Base-by-base conservation (phyloP, 2,113 vertebrate genomes). In the Anoura caudifer region DNA sequence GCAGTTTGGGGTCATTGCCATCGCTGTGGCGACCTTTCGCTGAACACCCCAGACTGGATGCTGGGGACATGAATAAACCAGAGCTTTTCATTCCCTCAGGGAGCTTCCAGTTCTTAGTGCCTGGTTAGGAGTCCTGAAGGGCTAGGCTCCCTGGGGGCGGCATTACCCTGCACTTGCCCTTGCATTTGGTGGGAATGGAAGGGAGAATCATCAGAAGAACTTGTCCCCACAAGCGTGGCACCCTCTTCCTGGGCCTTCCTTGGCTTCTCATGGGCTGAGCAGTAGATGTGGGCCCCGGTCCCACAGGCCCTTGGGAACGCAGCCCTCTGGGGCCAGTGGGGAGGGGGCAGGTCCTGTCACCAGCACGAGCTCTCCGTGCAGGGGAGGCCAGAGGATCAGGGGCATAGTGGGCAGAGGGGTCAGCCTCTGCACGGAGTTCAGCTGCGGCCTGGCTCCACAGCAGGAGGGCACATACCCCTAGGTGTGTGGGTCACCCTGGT, bases 401-500 rank as follows among this genome's bases (percentile, higher is more conserved):
- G 52, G 24, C n/a, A 50, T 16, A 43, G 26, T 50, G 31, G 63
- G 81, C 19, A 11, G 16, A 70, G 45, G 67, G 45, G 20, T 87
- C n/a, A 2, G 38, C 80, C 47, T 67, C 7, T 0, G 4, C 8
- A 13, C 19, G 79, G 33, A 73, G 75, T 13, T 61, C 3, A 67
- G 50, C 67, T 76, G 36, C 14, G 17, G 63, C 80, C n/a, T 26
- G 52, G 82, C 38, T 70, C 22, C 38, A 59, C 67, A 77, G 52
- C 31, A 4, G 12, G 67, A 82, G 50, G 24, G 59, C 36, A 69
- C 36, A 61, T 22, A 33, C 43, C 61, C 81, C 63, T 96, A 99
- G 99, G 97, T 99, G 99, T 96, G 98, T 99, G 43, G 98, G 99
- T 52, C 99, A 98, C 76, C 99, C 99, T 0, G 98, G 98, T 36